These are phyloP conservation scores for Synanthedon myopaeformis DNA, from an alignment of 2,888 invertebrate genomes.

Conservation along the genomic window DNA sequence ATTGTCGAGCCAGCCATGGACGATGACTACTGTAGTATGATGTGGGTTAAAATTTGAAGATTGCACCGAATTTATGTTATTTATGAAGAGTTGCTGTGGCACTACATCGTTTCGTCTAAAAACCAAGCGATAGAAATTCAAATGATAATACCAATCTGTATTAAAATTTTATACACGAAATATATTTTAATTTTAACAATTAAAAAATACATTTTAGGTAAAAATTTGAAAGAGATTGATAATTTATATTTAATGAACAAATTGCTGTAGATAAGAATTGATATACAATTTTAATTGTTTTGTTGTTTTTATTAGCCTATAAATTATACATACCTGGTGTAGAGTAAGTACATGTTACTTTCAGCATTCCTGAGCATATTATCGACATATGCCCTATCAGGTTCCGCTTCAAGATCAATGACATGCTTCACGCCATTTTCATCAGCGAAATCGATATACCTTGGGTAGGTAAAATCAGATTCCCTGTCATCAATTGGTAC, in stretches of 20 bases:
- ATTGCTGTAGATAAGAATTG: too few species aligned
- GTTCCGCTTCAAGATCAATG: slow-evolving; percentile 1
- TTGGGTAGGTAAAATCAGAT: neutral
- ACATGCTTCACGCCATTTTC: neutral
- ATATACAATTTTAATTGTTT: too few species aligned
- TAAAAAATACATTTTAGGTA: too few species aligned
- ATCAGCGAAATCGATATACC: slow-evolving; percentile 2
- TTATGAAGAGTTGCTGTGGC: slow-evolving; percentile 23
- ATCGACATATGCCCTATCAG: neutral
- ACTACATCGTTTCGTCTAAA: slow-evolving; percentile 20
- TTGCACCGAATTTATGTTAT: slow-evolving; percentile 26
- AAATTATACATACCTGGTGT: slow-evolving; percentile 1
- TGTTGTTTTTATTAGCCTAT: too few species aligned
- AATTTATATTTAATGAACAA: too few species aligned
- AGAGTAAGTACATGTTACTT: slow-evolving; percentile 2
- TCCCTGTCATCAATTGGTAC: too few species aligned
- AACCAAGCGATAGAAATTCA: slow-evolving; percentile 4
- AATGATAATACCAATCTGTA: too few species aligned
- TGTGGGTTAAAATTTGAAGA: slow-evolving; percentile 32
- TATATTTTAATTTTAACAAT: too few species aligned
- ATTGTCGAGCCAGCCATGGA: slow-evolving; percentile 34
- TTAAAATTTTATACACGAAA: too few species aligned
- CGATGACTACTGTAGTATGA: slow-evolving; percentile 24
- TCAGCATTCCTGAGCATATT: neutral
- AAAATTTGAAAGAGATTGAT: too few species aligned